Evolutionary conservation across 2,888 invertebrate genomes (phyloP).

Genomic region (Ferdinandea cuprea): DNA sequence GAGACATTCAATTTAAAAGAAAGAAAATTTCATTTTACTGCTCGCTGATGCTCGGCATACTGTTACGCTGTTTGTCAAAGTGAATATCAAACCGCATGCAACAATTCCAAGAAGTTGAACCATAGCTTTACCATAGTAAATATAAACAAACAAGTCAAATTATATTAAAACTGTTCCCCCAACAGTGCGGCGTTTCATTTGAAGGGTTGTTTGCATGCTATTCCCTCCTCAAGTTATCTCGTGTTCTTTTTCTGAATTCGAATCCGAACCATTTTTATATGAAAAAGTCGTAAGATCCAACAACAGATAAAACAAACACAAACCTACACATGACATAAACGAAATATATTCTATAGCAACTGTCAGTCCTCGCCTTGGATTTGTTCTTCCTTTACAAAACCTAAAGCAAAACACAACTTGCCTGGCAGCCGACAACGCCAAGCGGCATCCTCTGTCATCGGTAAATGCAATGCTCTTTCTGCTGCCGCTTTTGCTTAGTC

Average conservation of each 20-base stretch:
- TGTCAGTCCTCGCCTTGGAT: not conserved
- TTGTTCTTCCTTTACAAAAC: not conserved
- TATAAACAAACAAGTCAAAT: slow-evolving; percentile 15
- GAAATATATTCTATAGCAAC: not conserved
- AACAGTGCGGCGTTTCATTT: not conserved
- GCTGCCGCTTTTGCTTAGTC: too few relatives aligned
- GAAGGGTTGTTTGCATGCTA: slow-evolving; percentile 16
- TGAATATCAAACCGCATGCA: slow-evolving; percentile 31
- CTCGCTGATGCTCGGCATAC: not conserved
- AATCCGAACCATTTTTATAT: slow-evolving; percentile 4
- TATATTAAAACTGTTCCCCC: slow-evolving; percentile 20
- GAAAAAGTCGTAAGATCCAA: slow-evolving; percentile 18
- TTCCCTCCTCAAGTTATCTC: not conserved
- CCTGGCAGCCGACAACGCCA: not conserved
- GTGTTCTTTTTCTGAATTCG: not conserved
- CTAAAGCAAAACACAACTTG: not conserved
- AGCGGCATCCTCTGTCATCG: not conserved
- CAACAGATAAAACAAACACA: not conserved
- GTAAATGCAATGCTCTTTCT: slow-evolving; percentile 3
- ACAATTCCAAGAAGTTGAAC: slow-evolving; percentile 10
- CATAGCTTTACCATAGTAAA: too few relatives aligned
- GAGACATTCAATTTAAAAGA: not conserved
- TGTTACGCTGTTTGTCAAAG: slow-evolving; percentile 16
- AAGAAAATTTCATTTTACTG: not conserved
- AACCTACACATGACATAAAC: not conserved